A percentile compares a stretch with the other conserved stretches of the same genome.
These are phyloP conservation scores for Leptocoma aspasia DNA, from an alignment of 2,113 vertebrate species.

Conservation along the genomic window DNA sequence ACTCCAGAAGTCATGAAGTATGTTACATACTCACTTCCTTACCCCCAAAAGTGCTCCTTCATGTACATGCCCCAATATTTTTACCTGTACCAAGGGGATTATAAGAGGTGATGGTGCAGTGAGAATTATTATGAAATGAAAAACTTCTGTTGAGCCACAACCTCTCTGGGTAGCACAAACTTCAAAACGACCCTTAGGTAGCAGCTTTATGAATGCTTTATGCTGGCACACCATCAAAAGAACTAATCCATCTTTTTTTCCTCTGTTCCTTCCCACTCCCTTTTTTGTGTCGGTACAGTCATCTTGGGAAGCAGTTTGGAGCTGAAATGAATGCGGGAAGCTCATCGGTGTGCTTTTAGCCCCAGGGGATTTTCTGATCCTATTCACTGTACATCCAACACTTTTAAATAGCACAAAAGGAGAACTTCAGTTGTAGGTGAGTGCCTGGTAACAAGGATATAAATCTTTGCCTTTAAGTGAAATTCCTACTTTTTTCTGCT, in stretches of 20 bases:
- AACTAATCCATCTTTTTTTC: not conserved
- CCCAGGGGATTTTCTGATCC: not conserved
- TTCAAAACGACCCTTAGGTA: not conserved
- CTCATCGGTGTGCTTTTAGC: not conserved
- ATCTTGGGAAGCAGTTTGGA: not conserved
- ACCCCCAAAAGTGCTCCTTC: not conserved
- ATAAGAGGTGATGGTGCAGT: not conserved
- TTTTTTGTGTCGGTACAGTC: not conserved
- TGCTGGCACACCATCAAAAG: not conserved
- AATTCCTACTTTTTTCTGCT: not conserved
- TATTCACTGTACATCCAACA: not conserved
- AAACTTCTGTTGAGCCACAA: not conserved
- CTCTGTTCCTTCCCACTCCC: not conserved
- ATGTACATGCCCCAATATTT: not conserved
- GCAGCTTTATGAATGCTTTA: not conserved
- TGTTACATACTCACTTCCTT: not conserved
- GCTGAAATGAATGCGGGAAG: not conserved
- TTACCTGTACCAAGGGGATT: not conserved
- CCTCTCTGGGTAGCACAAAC: not conserved
- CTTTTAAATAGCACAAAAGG: not conserved
- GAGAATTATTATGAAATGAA: not conserved
- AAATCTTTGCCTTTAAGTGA: not conserved
- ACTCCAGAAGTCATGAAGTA: not conserved
- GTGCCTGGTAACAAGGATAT: not conserved
- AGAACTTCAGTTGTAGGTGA: not conserved